Evolutionary conservation across 2,797 vertebrate species (phyloP), one percentile per base, ranked within the genome.

Genomic region (Hydrophis major): DNA sequence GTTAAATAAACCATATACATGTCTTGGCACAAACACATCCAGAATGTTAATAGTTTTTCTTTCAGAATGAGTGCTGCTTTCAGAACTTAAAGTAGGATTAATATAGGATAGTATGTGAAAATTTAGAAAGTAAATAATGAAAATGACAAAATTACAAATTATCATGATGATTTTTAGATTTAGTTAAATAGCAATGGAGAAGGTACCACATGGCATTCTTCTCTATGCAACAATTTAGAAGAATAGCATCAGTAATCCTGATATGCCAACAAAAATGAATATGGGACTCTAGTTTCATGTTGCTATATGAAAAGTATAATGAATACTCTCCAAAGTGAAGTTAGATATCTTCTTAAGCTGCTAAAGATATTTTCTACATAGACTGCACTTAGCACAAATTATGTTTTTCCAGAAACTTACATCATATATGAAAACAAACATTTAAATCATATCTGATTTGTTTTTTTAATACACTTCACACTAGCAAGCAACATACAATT

Each of bases 1-100:
- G 98, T 98, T 99, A 99, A 98, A 98, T 98, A 98, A 98, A 98
- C 98, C 98, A 98, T 98, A 99, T 98, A 98, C 98, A 98, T 98
- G 98, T 98, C 98, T 97, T 98, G 97, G 98, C 96, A 98, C 97
- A 98, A 98, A 98, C 98, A 96, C 98, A 98, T 95, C 95, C 97
- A 97, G 98, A 99, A 99, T 99, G 97, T 98, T 98, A 99, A 99
- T 98, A 98, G 95, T 97, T 98, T 94, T 97, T 97, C 27, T 97
- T 97, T 97, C 95, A 96, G 97, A 97, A 97, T 20, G 94, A 92
- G 96, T 97, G 96, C 89, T 96, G 92, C 56, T 96, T 96, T 96
- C 93, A 96, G 87, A 87, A 86, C 91, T 94, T 95, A 95, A 96
- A 95, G 89, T 91, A 95, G 93, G 78, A 69, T 94, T 95, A 97